These are phyloP conservation scores for Gavia stellata DNA, from an alignment of 2,113 vertebrate species.

Conservation along the genomic window DNA sequence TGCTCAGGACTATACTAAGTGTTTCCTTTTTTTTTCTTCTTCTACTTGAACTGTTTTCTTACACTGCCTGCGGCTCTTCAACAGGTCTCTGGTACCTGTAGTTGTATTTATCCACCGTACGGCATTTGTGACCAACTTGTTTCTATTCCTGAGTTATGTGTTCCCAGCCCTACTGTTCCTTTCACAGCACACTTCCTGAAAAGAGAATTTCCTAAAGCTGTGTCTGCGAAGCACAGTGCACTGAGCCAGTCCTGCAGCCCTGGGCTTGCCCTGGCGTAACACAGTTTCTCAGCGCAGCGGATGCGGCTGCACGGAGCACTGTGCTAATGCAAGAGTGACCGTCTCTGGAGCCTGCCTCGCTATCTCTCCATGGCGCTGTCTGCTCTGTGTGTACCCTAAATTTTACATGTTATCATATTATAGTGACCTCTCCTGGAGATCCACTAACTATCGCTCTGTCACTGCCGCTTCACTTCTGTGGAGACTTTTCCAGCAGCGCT, in stretches of 20 bases:
- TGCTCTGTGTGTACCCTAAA: neutral
- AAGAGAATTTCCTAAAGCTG: neutral
- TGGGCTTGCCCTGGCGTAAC: neutral
- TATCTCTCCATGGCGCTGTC: neutral
- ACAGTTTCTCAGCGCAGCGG: neutral
- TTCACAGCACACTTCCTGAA: neutral
- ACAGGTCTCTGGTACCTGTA: neutral
- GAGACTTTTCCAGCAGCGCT: neutral
- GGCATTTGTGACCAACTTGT: neutral
- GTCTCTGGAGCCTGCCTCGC: neutral
- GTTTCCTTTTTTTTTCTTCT: neutral
- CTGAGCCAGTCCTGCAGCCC: neutral
- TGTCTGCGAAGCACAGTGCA: accelerated
- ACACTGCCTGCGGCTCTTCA: neutral
- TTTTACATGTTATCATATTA: neutral
- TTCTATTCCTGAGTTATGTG: neutral
- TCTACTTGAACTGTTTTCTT: neutral
- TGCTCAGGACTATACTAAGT: neutral
- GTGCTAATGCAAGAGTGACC: neutral
- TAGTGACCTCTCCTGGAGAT: neutral
- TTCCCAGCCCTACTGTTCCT: neutral
- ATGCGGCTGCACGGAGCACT: neutral
- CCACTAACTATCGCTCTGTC: too few species aligned
- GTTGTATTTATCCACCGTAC: neutral
- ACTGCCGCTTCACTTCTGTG: neutral